Conservation (phyloP, 2,888 invertebrate genomes). For the Sarcophaga caerulescens region DNA sequence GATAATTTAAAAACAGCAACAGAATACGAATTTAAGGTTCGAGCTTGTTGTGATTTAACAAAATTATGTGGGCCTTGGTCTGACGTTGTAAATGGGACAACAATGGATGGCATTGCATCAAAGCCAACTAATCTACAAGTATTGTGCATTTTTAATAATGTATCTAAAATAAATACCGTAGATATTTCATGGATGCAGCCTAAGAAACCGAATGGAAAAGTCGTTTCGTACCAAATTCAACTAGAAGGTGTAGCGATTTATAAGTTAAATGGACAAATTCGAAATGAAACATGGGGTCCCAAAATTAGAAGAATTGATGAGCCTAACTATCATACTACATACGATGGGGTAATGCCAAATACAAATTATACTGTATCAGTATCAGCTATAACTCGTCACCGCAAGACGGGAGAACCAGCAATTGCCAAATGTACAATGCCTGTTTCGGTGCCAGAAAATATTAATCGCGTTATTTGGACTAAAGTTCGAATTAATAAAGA, state of each 20-base stretch:
- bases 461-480: constrained; percentile 82
- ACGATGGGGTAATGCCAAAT: constrained; percentile 89
- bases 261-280: constrained; percentile 82
- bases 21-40: constrained; percentile 89
- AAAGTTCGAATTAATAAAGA: constrained; percentile 84
- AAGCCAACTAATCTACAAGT: constrained; percentile 87
- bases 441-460: constrained; percentile 86
- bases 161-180: constrained; percentile 83
- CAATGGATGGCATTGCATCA: constrained; percentile 90
- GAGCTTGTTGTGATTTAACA: constrained; percentile 91
- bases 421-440: constrained; percentile 86
- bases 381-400: constrained; percentile 89
- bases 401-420: constrained; percentile 87
- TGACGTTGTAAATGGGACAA: constrained; percentile 88
- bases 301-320: constrained; percentile 84
- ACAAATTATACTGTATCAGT: constrained; percentile 91
- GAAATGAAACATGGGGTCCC: constrained; percentile 84
- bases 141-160: constrained; percentile 85
- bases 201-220: constrained; percentile 88
- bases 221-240: constrained; percentile 88
- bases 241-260: constrained; percentile 83
- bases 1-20: constrained; percentile 88
- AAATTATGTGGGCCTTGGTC: constrained; percentile 90
- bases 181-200: constrained; percentile 89
- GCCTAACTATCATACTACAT: constrained; percentile 81